Percentiles rank a stretch among this genome's conserved stretches.
phyloP scores from a whole-genome alignment of 2,113 vertebrate genomes.

The Pteronura brasiliensis region DNA sequence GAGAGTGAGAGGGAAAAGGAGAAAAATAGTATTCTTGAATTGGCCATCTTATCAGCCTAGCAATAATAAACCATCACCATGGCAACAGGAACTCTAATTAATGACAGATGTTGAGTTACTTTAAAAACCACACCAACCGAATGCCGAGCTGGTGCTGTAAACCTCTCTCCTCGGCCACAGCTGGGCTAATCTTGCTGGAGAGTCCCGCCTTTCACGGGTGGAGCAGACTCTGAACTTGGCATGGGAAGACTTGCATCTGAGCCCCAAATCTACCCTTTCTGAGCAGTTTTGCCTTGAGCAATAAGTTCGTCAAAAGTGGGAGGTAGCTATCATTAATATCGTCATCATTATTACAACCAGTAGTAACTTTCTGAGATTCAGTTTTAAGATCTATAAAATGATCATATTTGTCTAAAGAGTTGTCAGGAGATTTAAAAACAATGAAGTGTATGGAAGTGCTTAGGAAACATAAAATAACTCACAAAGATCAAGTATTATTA shows the following conservation, averaged over 20 bases:
- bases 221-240: background rate
- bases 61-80: conserved; percentile 57
- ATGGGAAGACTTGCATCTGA: background rate
- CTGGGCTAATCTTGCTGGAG: conserved; percentile 23
- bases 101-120: conserved; percentile 65
- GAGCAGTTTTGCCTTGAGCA: background rate
- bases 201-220: background rate
- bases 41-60: conserved; percentile 50
- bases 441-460: background rate
- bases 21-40: conserved; percentile 23
- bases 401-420: background rate
- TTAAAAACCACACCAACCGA: conserved; percentile 44
- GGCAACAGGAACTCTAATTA: conserved; percentile 57
- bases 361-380: background rate
- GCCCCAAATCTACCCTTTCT: background rate
- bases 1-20: background rate
- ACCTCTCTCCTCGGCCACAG: background rate
- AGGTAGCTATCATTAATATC: background rate
- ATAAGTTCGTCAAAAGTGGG: background rate
- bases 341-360: background rate
- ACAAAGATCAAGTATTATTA: background rate
- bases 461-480: background rate
- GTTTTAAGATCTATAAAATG: background rate
- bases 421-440: background rate
- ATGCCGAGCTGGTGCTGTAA: conserved; percentile 40